These are phyloP conservation scores for Charadrius vociferus DNA, from an alignment of 2,113 vertebrate genomes.

Conservation along the genomic window DNA sequence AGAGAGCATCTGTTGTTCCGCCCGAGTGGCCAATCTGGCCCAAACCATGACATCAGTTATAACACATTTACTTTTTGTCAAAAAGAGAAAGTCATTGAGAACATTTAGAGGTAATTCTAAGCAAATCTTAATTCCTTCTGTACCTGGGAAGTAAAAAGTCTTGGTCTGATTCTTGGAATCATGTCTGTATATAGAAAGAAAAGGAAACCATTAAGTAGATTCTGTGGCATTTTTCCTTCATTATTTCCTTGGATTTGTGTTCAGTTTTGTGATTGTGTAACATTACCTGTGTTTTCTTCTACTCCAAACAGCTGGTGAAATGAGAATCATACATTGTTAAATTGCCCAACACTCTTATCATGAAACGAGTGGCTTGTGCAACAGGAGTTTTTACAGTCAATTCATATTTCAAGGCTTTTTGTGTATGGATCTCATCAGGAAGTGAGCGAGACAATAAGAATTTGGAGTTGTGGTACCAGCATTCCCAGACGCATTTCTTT, in stretches of 20 bases:
- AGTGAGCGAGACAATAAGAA: constrained; percentile 26
- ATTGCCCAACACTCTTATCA: background rate
- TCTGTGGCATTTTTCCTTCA: background rate
- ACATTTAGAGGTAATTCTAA: background rate
- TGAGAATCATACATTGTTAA: background rate
- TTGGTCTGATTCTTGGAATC: background rate
- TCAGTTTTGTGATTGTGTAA: background rate
- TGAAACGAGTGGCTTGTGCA: background rate
- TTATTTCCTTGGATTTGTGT: background rate
- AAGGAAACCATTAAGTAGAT: background rate
- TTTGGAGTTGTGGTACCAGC: background rate
- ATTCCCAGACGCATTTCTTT: constrained; percentile 47
- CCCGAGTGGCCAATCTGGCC: too few species aligned
- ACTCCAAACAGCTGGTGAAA: background rate
- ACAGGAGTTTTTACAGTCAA: background rate
- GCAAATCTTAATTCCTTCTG: background rate
- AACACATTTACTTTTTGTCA: background rate
- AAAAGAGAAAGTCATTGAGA: background rate
- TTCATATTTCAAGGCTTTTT: background rate
- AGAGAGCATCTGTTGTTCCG: too few species aligned
- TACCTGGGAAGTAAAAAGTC: background rate
- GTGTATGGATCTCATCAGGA: constrained; percentile 16
- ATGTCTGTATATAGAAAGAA: background rate
- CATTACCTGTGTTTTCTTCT: background rate
- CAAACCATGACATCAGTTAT: background rate